Evolutionary conservation across 1,140 invertebrate genomes (phyloP), one percentile per base, ranked within the genome.

Genomic region (Panulirus ornatus): DNA sequence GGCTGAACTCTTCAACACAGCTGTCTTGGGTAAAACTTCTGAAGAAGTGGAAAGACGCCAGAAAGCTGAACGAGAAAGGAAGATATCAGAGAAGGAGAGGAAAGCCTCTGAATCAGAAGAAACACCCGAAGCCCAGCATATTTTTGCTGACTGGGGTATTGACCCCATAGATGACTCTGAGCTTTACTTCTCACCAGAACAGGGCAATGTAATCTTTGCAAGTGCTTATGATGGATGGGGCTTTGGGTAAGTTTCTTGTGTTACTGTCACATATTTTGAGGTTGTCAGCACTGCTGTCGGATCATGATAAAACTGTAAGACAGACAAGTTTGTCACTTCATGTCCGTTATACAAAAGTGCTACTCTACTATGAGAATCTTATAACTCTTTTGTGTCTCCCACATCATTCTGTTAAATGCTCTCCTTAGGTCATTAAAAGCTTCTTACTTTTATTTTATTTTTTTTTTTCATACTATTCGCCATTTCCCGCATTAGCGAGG

Each of bases 201-300:
- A 96, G 92, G 98, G 98, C 34, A 99, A 99, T 95, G 98, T 99
- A 3, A 95, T 99, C 3, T 99, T 99, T 95, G 97, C 97, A 0
- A 98, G 98, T 94, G 99, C 99, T 51, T 95, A 97, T 58, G 98
- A 99, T 95, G 98, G 98, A 22, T 99, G 98, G 98, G 99, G 97
- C 99, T 99, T 94, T 81, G 95, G 94, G 95, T 95, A 93, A 93
- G 93, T 81, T 38, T 30, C 34, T 34, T 79, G n/a, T n/a, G n/a
- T n/a, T n/a, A 84, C 71, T 47, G 14, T 27, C 34, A 11, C 51
- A 27, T 27, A 14, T 73, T 73, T 73, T 58, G 47, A 38, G 27
- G 5, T 83, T 66, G n/a, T 14, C 19, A 6, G 0, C 19, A n/a
- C 8, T 6, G 27, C 14, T 1, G 14, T 73, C 1, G 14, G 70